Evolutionary conservation across 1,140 invertebrate species (phyloP), one percentile per base, ranked within the genome.

Genomic region (Goniozus legneri): DNA sequence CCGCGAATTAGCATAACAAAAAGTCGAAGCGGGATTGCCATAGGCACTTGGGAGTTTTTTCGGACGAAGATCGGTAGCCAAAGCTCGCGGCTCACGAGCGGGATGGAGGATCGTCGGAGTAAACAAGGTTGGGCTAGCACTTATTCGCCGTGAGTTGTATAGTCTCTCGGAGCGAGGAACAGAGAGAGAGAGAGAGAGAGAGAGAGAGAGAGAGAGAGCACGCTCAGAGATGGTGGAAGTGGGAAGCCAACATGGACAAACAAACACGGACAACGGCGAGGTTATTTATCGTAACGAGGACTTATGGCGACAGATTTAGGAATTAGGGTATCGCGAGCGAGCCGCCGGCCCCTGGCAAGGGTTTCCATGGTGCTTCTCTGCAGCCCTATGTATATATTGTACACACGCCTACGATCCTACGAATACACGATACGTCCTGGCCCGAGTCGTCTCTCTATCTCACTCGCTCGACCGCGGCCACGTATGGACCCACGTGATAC

Each of bases 221-320:
- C 52, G 50, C 36, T 45, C 48, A 62, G 62, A 63, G n/a, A n/a
- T n/a, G n/a, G n/a, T n/a, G n/a, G n/a, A n/a, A n/a, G n/a, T n/a
- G n/a, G n/a, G n/a, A n/a, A n/a, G n/a, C n/a, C n/a, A n/a, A n/a
- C n/a, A n/a, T n/a, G n/a, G n/a, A n/a, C n/a, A n/a, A n/a, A n/a
- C n/a, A n/a, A n/a, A n/a, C n/a, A n/a, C 64, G 72, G 63, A 73
- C 67, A 56, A 58, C 56, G 50, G 54, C 49, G 58, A 57, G 69
- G 71, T 69, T 76, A 75, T 75, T 75, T 76, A 75, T 75, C 66
- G 71, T 76, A 75, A 76, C 72, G 64, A 74, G 71, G 71, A 76
- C 72, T 75, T 76, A 76, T 76, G 74, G 74, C 72, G 74, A 76
- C 74, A 75, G 72, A 76, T 75, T 76, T 76, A 73, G 72, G 74